Conservation (phyloP, 2,113 vertebrate species). For the Thalassarche chlororhynchos region DNA sequence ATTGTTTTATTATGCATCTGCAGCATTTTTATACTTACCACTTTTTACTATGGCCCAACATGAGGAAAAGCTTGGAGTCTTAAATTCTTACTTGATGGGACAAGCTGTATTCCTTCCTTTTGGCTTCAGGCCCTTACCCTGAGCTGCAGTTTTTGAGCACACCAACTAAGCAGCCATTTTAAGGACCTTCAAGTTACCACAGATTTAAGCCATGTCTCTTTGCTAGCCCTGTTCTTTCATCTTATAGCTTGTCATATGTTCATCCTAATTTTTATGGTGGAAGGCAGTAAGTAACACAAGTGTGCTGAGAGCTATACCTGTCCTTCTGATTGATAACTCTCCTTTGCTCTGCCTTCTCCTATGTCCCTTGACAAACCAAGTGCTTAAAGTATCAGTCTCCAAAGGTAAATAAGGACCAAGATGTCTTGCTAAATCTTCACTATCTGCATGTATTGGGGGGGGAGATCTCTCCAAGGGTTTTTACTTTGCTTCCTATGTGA, state of each 20-base stretch:
- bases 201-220: neutral
- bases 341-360: neutral
- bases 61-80: neutral
- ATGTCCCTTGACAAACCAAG: neutral
- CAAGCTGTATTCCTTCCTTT: neutral
- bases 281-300: neutral
- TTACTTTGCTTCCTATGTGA: neutral
- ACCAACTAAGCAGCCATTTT: neutral
- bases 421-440: neutral
- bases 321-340: neutral
- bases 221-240: neutral
- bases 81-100: neutral
- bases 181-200: neutral
- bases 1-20: neutral
- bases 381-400: neutral
- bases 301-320: neutral
- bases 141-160: neutral
- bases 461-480: neutral
- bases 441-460: neutral
- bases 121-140: neutral
- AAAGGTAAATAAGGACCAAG: neutral
- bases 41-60: neutral
- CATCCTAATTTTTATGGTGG: neutral
- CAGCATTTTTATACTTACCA: neutral
- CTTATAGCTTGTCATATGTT: neutral